A percentile compares a stretch with the other conserved stretches of the same genome.
Evolutionary conservation across 2,113 vertebrate genomes (phyloP).

Genomic region (Salminus brasiliensis): DNA sequence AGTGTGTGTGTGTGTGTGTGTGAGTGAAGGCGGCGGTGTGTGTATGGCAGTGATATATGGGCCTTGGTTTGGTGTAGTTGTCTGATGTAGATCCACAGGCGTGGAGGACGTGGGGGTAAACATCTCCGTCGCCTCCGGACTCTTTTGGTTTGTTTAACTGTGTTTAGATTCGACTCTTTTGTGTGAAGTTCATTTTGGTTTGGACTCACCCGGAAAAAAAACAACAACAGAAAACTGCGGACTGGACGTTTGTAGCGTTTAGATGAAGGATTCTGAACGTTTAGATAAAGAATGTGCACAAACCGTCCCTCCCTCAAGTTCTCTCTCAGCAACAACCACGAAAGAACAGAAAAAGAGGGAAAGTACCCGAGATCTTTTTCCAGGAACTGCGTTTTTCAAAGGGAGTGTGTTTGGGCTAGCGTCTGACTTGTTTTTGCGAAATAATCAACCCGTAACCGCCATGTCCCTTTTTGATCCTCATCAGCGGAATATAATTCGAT

Average conservation of each 20-base stretch:
- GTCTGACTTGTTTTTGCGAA: background rate
- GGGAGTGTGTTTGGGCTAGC: background rate
- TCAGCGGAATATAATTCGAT: background rate
- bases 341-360: background rate
- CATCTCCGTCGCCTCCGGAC: background rate
- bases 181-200: slow-evolving; percentile 13
- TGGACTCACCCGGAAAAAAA: background rate
- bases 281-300: no score
- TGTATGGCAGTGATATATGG: no score
- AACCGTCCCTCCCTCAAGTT: background rate
- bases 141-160: slow-evolving; percentile 13
- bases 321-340: background rate
- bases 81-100: background rate
- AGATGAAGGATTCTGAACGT: background rate
- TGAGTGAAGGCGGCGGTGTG: no score
- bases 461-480: no score
- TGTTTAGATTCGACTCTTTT: slow-evolving; percentile 25
- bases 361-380: background rate
- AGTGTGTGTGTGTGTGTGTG: no score
- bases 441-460: background rate
- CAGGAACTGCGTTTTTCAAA: background rate
- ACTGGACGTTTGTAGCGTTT: background rate
- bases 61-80: background rate
- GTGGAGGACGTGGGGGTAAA: background rate
- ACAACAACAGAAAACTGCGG: background rate